These are phyloP conservation scores for Crenichthys baileyi DNA, from an alignment of 2,797 vertebrate species.

Conservation along the genomic window DNA sequence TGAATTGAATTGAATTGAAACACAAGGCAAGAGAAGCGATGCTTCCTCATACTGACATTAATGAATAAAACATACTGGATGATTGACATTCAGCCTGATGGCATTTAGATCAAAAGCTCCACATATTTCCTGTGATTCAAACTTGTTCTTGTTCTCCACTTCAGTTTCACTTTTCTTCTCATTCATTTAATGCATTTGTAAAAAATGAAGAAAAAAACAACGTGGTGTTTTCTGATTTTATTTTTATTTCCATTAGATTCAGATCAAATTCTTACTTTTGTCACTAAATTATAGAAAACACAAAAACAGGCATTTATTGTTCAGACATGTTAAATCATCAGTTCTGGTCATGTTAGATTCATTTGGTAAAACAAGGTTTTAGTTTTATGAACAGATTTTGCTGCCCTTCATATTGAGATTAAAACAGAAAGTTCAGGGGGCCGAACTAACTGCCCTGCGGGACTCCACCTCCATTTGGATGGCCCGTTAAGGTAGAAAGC, in stretches of 20 bases:
- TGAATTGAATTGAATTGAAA: no score
- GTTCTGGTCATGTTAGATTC: not conserved
- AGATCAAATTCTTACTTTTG: not conserved
- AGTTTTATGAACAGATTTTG: not conserved
- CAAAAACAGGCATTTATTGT: not conserved
- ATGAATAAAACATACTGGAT: no score
- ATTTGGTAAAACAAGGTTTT: not conserved
- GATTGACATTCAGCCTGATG: no score
- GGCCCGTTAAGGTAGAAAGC: not conserved
- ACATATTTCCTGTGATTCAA: no score
- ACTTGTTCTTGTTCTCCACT: no score
- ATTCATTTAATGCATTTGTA: not conserved
- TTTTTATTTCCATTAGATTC: conserved; percentile 25
- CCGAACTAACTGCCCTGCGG: conserved; percentile 19
- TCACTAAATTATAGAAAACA: conserved; percentile 2
- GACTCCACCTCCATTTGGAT: not conserved
- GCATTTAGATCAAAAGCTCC: no score
- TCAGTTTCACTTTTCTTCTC: no score
- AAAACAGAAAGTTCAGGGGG: not conserved
- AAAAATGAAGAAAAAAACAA: not conserved
- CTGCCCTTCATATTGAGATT: not conserved
- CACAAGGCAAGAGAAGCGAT: no score
- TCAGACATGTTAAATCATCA: not conserved
- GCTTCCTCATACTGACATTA: no score
- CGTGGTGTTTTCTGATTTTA: not conserved